Base-by-base conservation (phyloP, 2,797 vertebrate genomes). In the Apogon hyalosoma region DNA sequence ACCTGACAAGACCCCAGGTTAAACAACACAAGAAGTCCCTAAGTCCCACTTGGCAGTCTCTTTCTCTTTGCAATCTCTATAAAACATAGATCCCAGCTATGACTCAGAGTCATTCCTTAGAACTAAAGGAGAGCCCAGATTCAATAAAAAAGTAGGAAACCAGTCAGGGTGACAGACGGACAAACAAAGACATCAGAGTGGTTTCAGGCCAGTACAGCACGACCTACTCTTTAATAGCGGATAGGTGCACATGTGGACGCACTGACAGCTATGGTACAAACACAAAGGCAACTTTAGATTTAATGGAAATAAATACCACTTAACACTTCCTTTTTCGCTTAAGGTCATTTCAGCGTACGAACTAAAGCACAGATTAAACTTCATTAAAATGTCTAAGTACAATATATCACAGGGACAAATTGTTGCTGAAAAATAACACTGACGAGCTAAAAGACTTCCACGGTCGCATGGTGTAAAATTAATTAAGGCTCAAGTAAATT, bases 221-320 rank as follows among this genome's bases (percentile, higher is more conserved):
- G 14, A 58, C 16, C 10, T 11, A 58, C 15, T 12, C 54, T 54
- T 16, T 54, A 63, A 48, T 63, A 49, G 63, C 15, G 63, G 66
- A 38, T n/a, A 24, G 15, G n/a, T 59, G 38, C 43, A 33, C 47
- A 48, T 14, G 28, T 54, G 28, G 60, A 42, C 60, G 46, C 15
- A 21, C 39, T 16, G 16, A 36, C 39, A 42, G 64, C 41, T 65
- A 52, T 0, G 4, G 13, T 7, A 58, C 31, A 42, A 69, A 19
- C 11, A 24, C 21, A 33, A 4, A 33, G 7, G 7, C 31, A 33
- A 33, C 7, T 4, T 10, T 3, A 24, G 11, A 59, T 59, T 24
- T 74, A 45, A 74, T 43, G 14, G 36, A 48, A 67, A 56, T 55
- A 33, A 75, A 52, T 36, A 21, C 28, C 58, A 66, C 61, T 56